These are phyloP conservation scores for Steinernema scapterisci DNA, from an alignment of 2,888 invertebrate species.

Conservation along the genomic window DNA sequence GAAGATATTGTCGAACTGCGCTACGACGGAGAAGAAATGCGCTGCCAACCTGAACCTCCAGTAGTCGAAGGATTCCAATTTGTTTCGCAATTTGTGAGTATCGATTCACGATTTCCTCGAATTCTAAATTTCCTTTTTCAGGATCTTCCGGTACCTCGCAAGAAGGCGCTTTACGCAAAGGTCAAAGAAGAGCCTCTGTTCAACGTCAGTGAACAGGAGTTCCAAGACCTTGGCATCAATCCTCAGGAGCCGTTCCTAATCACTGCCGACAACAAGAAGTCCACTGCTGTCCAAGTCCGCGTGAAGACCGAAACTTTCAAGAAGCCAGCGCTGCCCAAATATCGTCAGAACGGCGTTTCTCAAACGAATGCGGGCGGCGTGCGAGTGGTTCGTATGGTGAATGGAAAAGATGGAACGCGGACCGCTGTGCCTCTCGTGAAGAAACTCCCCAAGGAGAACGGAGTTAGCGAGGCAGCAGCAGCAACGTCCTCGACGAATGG, in stretches of 20 bases:
- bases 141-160: conserved; percentile 1
- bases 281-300: background rate
- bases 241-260: background rate
- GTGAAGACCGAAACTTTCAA: background rate
- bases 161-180: background rate
- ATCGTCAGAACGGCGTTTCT: background rate
- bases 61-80: conserved; percentile 50
- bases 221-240: conserved; percentile 8
- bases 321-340: background rate
- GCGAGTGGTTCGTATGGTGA: background rate
- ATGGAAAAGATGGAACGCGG: background rate
- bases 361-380: background rate
- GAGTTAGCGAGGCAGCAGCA: background rate
- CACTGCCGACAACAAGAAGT: background rate
- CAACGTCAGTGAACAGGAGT: background rate
- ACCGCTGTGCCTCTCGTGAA: background rate
- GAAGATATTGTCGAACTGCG: background rate
- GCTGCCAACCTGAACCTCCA: conserved; percentile 36
- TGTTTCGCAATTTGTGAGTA: conserved; percentile 28
- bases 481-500: background rate
- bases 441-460: background rate
- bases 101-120: too few relatives aligned
- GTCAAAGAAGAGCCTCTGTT: conserved; percentile 22
- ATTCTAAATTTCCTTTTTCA: background rate
- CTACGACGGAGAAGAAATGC: conserved; percentile 17